Evolutionary conservation across 2,888 invertebrate species (phyloP).

Genomic region (Odontothrips loti): DNA sequence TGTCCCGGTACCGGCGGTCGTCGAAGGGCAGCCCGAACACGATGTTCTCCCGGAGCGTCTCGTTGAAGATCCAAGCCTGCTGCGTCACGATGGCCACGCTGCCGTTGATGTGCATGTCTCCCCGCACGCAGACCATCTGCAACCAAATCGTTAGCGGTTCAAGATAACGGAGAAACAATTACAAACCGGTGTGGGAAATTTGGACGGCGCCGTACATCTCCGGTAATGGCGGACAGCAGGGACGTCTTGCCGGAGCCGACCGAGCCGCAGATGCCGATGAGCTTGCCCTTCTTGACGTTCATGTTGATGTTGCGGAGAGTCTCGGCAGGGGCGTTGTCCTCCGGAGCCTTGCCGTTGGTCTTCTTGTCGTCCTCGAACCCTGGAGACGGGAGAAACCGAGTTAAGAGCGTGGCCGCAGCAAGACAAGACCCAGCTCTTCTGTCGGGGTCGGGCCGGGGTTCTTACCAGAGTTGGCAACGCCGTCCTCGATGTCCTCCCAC

Average conservation of each 20-base stretch:
- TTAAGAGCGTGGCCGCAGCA: neutral
- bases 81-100: conserved; percentile 71
- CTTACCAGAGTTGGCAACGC: neutral
- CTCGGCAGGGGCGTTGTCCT: neutral
- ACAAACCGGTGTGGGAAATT: too few relatives aligned
- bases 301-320: conserved; percentile 36
- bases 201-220: conserved; percentile 57
- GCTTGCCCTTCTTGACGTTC: conserved; percentile 49
- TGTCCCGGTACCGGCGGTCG: conserved; percentile 50
- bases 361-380: neutral
- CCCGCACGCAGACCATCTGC: conserved; percentile 13
- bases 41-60: conserved; percentile 59
- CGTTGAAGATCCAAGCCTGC: conserved; percentile 60
- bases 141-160: neutral
- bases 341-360: too few relatives aligned
- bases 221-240: conserved; percentile 57
- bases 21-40: conserved; percentile 56
- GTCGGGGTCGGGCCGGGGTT: neutral
- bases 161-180: neutral
- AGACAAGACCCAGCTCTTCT: neutral
- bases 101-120: conserved; percentile 34
- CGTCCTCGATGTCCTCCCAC: neutral
- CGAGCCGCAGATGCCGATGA: conserved; percentile 55
- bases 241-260: conserved; percentile 58
- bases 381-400: neutral